phyloP scores from a whole-genome alignment of 2,888 invertebrate genomes.

The Hirudinaria manillensis region DNA sequence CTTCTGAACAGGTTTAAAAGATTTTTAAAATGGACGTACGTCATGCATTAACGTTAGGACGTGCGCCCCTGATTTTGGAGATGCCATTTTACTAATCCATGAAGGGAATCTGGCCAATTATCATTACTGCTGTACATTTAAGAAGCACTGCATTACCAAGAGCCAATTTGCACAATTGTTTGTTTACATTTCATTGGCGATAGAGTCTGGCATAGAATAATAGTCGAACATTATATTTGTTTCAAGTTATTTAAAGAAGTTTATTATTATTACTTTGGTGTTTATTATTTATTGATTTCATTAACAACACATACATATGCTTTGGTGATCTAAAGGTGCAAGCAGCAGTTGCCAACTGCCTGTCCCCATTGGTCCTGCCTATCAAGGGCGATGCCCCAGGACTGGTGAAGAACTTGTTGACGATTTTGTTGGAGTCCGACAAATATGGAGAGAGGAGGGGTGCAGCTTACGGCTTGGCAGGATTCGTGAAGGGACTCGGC shows the following conservation, averaged over 20 bases:
- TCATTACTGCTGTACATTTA: too few species aligned
- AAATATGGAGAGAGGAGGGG: constrained; percentile 60
- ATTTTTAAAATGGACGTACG: constrained; percentile 34
- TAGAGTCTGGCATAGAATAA: too few species aligned
- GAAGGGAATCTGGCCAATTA: not conserved
- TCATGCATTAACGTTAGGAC: not conserved
- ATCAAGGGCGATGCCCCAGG: constrained; percentile 83
- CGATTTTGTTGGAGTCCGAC: constrained; percentile 50
- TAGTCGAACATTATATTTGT: too few species aligned
- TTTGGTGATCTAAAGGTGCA: constrained; percentile 65
- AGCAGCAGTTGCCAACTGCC: constrained; percentile 91
- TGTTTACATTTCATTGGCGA: too few species aligned
- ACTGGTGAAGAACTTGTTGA: constrained; percentile 73
- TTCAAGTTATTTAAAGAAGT: too few species aligned
- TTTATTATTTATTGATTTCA: too few species aligned
- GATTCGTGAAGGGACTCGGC: constrained; percentile 88
- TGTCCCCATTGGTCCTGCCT: constrained; percentile 85
- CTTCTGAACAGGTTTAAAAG: constrained; percentile 78
- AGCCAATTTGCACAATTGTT: too few species aligned
- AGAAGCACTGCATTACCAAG: too few species aligned
- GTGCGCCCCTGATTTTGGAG: not conserved
- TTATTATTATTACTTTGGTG: too few species aligned
- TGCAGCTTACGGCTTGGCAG: constrained; percentile 94
- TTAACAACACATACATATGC: too few species aligned
- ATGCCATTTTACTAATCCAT: not conserved